Evolutionary conservation across 2,797 vertebrate species (phyloP), one percentile per base, ranked within the genome.

Genomic region (Poeciliopsis infans): DNA sequence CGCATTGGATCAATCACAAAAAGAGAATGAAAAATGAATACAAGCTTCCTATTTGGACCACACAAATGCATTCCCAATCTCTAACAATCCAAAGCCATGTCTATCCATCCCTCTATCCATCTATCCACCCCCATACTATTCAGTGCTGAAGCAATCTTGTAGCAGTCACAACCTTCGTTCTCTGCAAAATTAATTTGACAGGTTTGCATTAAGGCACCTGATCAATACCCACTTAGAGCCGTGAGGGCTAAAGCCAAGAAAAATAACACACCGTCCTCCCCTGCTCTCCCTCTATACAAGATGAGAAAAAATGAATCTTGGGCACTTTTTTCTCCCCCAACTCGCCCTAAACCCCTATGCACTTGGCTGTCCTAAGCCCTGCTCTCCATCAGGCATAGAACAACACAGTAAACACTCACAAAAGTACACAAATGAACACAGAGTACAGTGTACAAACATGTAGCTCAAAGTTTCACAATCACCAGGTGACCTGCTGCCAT

Each of bases 141-240:
- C 12, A 77, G 82, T 85, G 96, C 95, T 95, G 96, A 97, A 96
- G 97, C 97, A 98, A 98, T 99, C 97, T 98, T 94, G 94, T 95
- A 96, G 95, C 97, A 97, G 97, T 98, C 97, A 97, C 96, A 97
- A 97, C 96, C 96, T 96, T 89, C 82, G 91, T 97, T 97, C 93
- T 95, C 97, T 96, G 96, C 97, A 99, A 99, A 99, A 99, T 99
- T 99, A 99, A 99, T 99, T 99, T 99, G 98, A 99, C 98, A 99
- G 98, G 97, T 99, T 98, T 99, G 98, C 98, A 99, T 99, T 99
- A 98, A 98, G 97, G 97, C 97, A 94, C 96, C 98, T 99, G 97
- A 99, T 99, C 98, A 99, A 99, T 99, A 99, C 97, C 97, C 98
- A 99, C 97, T 99, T 98, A 97, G 96, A 97, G 96, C 95, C 85